Evolutionary conservation across 2,113 vertebrate genomes (phyloP).

Genomic region (Meles meles): DNA sequence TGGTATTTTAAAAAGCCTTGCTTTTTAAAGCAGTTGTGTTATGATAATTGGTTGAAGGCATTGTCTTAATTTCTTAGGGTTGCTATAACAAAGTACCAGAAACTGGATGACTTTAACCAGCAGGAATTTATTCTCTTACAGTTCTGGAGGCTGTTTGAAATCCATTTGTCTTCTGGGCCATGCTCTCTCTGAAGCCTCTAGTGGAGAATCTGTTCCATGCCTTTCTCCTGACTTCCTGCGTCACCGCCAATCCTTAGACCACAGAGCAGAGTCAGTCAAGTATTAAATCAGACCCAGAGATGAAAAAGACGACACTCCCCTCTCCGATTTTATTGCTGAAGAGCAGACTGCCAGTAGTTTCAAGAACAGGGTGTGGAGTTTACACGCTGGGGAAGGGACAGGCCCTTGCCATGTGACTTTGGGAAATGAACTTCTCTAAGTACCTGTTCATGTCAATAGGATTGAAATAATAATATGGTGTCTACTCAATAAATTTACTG

Average conservation of each 20-base stretch:
- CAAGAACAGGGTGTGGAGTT: constrained; percentile 60
- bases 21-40: not conserved
- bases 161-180: not conserved
- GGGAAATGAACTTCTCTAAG: not conserved
- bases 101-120: not conserved
- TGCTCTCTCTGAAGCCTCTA: not conserved
- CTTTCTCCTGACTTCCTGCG: not conserved
- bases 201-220: accelerated
- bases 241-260: accelerated
- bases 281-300: constrained; percentile 78
- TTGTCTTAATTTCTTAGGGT: not conserved
- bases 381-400: constrained; percentile 48
- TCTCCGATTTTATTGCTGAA: constrained; percentile 75
- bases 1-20: not conserved
- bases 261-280: constrained; percentile 67
- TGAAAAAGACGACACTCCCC: constrained; percentile 52
- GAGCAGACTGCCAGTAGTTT: constrained; percentile 74
- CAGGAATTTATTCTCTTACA: not conserved
- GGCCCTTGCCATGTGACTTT: not conserved
- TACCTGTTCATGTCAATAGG: not conserved
- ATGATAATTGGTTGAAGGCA: not conserved
- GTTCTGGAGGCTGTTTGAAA: not conserved
- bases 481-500: not conserved
- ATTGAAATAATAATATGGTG: not conserved
- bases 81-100: not conserved